Base-by-base conservation (phyloP, 1,140 invertebrate species). In the Philopotamus ludificatus region DNA sequence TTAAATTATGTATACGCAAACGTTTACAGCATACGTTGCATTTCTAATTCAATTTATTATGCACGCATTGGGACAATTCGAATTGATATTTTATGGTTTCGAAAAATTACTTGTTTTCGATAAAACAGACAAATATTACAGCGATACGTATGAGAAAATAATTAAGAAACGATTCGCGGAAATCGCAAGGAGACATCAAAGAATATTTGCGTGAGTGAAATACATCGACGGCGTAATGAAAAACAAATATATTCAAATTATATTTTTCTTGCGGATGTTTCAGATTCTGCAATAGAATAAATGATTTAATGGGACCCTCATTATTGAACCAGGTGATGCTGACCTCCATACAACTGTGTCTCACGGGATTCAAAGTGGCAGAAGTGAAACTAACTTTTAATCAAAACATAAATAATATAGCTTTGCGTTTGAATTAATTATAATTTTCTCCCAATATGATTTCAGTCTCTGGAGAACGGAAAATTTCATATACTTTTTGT, bases 391-490 rank as follows among this genome's bases (percentile, higher is more conserved):
- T 8, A 47, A 15, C 7, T 15, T 7, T 47, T 7, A 15, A 47
- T 7, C 8, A 7, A 7, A 47, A 47, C 8, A 15, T 4, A 47
- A 47, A 8, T 47, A 8, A 47, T 47, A 7, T 4, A 47, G n/a
- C 8, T 15, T 47, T 15, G 45, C 7, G 4, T 34, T 7, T 7
- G 12, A 12, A 34, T 4, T 34, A 7, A 7, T 7, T 7, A 34
- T 34, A 34, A 34, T 34, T 7, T 34, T 7, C n/a, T 34, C 12
- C 28, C 28, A 34, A 7, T 34, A 34, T 34, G 28, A 34, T 65
- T 65, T 50, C 22, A 67, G 65, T 41, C 50, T 2, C n/a, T 67
- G 9, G 58, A 54, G 39, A 62, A 67, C 12, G 65, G 65, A n/a
- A 3, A 57, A 22, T 34, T 57, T 3, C 15, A 9, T 7, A 1